Conservation (phyloP, 2,113 vertebrate species). For the human (Homo sapiens) region GRCh38 chrX:101949501-101950000, state of each 20-base stretch:
- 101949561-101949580: background rate
- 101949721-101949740: background rate
- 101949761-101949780: background rate
- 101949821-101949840: background rate
- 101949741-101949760: background rate
- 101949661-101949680: background rate
- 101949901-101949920: too few relatives aligned
- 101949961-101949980: too few relatives aligned
- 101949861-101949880: background rate
- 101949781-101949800: background rate
- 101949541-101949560: background rate
- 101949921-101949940: too few relatives aligned
- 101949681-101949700: background rate
- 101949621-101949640: background rate
- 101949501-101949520: background rate
- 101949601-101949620: background rate
- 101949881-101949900: too few relatives aligned
- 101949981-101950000: too few relatives aligned
- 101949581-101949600: background rate
- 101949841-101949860: background rate
- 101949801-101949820: background rate
- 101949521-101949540: background rate
- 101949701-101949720: background rate
- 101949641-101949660: background rate
- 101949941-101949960: too few relatives aligned